Percentiles rank a stretch among this genome's conserved stretches.
Evolutionary conservation across 30 jellyfish, hydroid and myxozoan genomes (phyloP).

Genomic region (Turritopsis dohrnii): DNA sequence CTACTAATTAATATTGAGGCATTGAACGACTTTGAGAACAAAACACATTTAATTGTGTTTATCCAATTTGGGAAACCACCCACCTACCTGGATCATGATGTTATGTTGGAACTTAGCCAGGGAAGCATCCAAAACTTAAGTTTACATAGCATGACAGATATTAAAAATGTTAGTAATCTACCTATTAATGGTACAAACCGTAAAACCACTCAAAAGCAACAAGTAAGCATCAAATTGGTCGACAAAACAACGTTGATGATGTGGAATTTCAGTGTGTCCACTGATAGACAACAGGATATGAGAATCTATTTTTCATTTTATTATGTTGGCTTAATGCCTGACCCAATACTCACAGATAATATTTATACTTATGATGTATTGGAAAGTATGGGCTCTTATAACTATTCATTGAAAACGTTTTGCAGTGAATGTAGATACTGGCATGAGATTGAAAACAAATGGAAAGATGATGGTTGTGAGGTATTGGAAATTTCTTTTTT

Average conservation of each 20-base stretch:
- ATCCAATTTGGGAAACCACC: constrained; percentile 76
- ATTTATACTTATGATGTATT: constrained; percentile 53
- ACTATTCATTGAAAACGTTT: constrained; percentile 56
- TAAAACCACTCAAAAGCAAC: constrained; percentile 28
- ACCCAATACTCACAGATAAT: constrained; percentile 31
- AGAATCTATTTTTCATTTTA: constrained; percentile 32
- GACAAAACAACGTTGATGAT: constrained; percentile 52
- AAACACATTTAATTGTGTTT: constrained; percentile 49
- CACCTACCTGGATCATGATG: constrained; percentile 44
- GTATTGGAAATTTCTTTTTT: constrained; percentile 42
- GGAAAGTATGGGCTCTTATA: constrained; percentile 45
- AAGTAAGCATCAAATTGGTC: constrained; percentile 44
- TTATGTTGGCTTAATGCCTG: constrained; percentile 56
- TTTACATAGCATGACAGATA: background rate
- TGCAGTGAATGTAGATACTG: constrained; percentile 65
- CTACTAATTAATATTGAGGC: constrained; percentile 4
- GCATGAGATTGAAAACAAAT: constrained; percentile 26
- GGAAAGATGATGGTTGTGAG: constrained; percentile 76
- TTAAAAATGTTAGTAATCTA: background rate
- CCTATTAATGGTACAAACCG: background rate
- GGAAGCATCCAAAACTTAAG: background rate
- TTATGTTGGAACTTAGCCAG: constrained; percentile 12
- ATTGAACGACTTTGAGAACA: constrained; percentile 28
- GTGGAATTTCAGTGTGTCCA: constrained; percentile 52
- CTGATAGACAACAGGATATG: constrained; percentile 40